Evolutionary conservation across 2,888 invertebrate genomes (phyloP), one percentile per base, ranked within the genome.

Genomic region (Leucozona laternaria): DNA sequence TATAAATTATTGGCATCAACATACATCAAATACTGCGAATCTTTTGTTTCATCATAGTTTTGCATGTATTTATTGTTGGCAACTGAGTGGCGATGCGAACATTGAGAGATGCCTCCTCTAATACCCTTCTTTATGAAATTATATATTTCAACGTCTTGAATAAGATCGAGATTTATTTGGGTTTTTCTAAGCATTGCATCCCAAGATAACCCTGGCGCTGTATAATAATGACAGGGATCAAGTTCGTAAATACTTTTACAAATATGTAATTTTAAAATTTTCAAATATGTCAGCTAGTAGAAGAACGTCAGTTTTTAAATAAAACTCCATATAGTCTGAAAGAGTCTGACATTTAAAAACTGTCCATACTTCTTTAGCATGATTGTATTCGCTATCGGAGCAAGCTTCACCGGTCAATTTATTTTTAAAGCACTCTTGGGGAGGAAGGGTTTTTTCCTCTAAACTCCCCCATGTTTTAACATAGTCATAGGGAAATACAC

Each of bases 281-380:
- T 72, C 64, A 55, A 80, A 75, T 15, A 80, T 66, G 10, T 81
- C 70, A 1, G 81, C 70, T 48, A 76, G 22, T 3, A 60, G 37
- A 64, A 11, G 8, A 71, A 62, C 64, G 22, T 72, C 53, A 0
- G 64, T 72, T 62, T 72, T 72, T 34, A 79, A 64, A 20, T 50
- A 62, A 7, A 79, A 20, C 3, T 79, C 43, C 4, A 53, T 48
- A 45, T 79, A 71, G 3, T 79, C 62, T 0, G 4, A 50, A 3
- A 71, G 28, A 22, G 22, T 37, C 5, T 15, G 4, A 0, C 34
- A 11, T 15, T 50, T 34, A 17, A 73, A 58, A 4, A 7, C 5
- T 25, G 22, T 34, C 48, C 31, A 60, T 2, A 62, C 40, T 40
- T 37, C n/a, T 50, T 50, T 13, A 0, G 45, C 58, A 25, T 72